Conservation (phyloP, 2,113 vertebrate species). For the Eptatretus burgeri region DNA sequence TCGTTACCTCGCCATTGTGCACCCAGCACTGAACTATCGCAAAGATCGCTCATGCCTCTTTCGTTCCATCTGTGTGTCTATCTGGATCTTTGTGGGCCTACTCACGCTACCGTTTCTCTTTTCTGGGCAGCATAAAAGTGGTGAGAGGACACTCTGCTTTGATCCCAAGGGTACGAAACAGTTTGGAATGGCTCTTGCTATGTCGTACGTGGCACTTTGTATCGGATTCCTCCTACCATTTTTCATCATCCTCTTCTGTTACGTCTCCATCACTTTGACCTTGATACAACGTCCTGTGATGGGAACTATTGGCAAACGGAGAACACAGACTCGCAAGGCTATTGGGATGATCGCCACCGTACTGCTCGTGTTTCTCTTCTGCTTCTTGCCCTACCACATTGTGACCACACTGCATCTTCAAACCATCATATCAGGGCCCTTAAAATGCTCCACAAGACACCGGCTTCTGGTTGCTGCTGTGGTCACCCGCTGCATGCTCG, state of each 20-base stretch:
- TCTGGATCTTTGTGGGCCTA: constrained; percentile 56
- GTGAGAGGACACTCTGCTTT: constrained; percentile 64
- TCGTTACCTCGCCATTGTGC: constrained; percentile 18
- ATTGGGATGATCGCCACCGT: neutral
- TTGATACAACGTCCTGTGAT: too few species aligned
- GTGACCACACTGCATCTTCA: too few species aligned
- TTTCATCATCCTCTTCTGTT: constrained; percentile 18
- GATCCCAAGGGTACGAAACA: constrained; percentile 14
- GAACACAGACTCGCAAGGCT: too few species aligned
- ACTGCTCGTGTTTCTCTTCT: neutral
- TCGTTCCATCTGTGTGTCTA: constrained; percentile 18
- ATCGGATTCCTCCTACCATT: constrained; percentile 22
- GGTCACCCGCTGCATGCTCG: neutral
- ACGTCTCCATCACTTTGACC: constrained; percentile 12
- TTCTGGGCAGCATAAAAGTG: constrained; percentile 13
- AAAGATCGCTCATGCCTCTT: too few species aligned
- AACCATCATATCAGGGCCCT: too few species aligned
- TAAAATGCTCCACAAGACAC: neutral
- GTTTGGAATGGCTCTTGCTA: neutral
- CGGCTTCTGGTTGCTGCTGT: neutral
- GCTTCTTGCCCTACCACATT: constrained; percentile 1
- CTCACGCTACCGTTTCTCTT: constrained; percentile 38
- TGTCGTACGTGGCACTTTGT: constrained; percentile 18
- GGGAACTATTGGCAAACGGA: too few species aligned
- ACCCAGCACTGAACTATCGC: constrained; percentile 10